Percentiles rank a stretch among this genome's conserved stretches.
These are phyloP conservation scores for Argyrosomus regius DNA, from an alignment of 2,797 vertebrate species.

Conservation along the genomic window DNA sequence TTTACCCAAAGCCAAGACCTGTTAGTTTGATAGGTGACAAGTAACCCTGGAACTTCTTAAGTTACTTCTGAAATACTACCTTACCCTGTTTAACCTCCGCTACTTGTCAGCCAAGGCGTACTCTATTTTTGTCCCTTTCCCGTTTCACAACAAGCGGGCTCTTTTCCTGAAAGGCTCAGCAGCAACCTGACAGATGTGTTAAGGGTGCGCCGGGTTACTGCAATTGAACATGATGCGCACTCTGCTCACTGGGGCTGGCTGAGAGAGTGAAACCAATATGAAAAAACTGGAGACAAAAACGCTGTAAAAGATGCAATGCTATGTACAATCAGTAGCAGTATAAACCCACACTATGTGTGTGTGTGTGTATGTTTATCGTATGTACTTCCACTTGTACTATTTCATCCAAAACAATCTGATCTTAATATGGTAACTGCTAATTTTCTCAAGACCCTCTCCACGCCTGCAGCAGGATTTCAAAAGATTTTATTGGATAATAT, in stretches of 20 bases:
- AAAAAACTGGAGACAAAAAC: constrained; percentile 12
- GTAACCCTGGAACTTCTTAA: constrained; percentile 29
- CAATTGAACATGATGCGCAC: constrained; percentile 47
- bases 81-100: constrained; percentile 35
- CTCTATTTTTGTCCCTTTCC: constrained; percentile 45
- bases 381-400: background rate
- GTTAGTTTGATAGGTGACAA: constrained; percentile 35
- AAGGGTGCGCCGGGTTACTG: constrained; percentile 18
- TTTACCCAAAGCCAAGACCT: constrained; percentile 5
- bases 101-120: constrained; percentile 31
- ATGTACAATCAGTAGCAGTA: background rate
- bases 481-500: background rate
- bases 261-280: constrained; percentile 4
- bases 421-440: background rate
- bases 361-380: no score
- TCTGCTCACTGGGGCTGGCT: constrained; percentile 14
- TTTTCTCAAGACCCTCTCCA: background rate
- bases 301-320: background rate
- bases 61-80: constrained; percentile 38
- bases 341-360: background rate
- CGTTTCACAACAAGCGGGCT: constrained; percentile 44
- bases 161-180: constrained; percentile 45
- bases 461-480: background rate
- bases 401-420: background rate
- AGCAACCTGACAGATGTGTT: constrained; percentile 59